phyloP scores from a whole-genome alignment of 2,888 invertebrate species.

The Chouioia cunea region DNA sequence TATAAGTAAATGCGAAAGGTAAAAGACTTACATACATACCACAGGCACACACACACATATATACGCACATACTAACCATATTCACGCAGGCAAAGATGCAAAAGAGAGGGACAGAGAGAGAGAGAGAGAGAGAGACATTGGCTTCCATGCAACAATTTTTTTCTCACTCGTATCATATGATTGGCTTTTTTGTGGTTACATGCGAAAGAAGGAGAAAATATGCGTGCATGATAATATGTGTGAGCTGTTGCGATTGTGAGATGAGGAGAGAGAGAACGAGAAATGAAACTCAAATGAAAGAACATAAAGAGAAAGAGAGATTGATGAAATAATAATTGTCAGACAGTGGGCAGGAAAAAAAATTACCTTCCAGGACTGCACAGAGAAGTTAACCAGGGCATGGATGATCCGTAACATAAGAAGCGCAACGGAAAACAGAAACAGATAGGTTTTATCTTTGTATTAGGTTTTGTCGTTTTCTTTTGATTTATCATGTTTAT shows the following conservation, averaged over 20 bases:
- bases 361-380: conserved; percentile 68
- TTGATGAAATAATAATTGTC: conserved; percentile 26
- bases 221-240: conserved; percentile 13
- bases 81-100: too few relatives aligned
- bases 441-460: conserved; percentile 59
- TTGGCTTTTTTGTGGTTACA: too few relatives aligned
- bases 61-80: too few relatives aligned
- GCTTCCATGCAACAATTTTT: too few relatives aligned
- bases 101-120: conserved; percentile 23
- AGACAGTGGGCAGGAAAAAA: conserved; percentile 47
- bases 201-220: conserved; percentile 12
- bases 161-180: too few relatives aligned
- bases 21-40: too few relatives aligned
- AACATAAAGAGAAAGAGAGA: conserved; percentile 22
- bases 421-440: conserved; percentile 68
- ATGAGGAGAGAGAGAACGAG: conserved; percentile 30
- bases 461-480: conserved; percentile 52
- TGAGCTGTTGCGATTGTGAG: conserved; percentile 20
- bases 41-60: too few relatives aligned
- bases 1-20: too few relatives aligned
- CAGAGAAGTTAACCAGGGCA: conserved; percentile 64
- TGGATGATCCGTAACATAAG: conserved; percentile 65
- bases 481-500: too few relatives aligned
- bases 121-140: conserved; percentile 20
- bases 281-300: conserved; percentile 28